These are phyloP conservation scores for Epinephelus awoara DNA, from an alignment of 2,797 vertebrate genomes.

Conservation along the genomic window DNA sequence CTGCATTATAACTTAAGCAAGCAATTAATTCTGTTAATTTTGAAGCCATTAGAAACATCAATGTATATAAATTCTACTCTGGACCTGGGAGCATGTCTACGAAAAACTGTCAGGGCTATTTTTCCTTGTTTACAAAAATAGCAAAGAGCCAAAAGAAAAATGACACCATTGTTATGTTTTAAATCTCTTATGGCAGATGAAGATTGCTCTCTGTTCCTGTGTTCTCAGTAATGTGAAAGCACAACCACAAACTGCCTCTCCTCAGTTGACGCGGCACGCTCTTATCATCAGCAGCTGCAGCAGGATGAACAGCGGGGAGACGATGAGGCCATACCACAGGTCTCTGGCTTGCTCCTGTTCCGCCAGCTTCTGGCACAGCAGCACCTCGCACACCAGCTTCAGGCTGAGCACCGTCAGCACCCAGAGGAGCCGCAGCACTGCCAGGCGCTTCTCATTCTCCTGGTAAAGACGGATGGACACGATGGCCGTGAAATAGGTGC, in stretches of 20 bases:
- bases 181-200: slow-evolving; percentile 66
- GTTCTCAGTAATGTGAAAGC: background rate
- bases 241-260: background rate
- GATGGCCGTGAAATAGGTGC: slow-evolving; percentile 98
- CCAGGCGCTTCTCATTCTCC: slow-evolving; percentile 96
- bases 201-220: slow-evolving; percentile 27
- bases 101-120: background rate
- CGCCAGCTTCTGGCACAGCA: slow-evolving; percentile 97
- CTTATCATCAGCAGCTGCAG: slow-evolving; percentile 98
- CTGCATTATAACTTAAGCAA: slow-evolving; percentile 2
- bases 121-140: background rate
- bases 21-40: background rate
- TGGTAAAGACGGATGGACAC: slow-evolving; percentile 98
- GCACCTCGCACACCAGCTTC: slow-evolving; percentile 98
- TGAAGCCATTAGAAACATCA: slow-evolving; percentile 4
- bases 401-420: slow-evolving; percentile 97
- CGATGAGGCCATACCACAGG: slow-evolving; percentile 95
- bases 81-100: background rate
- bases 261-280: slow-evolving; percentile 95
- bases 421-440: slow-evolving; percentile 96
- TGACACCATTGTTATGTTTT: slow-evolving; percentile 25
- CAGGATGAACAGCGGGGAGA: slow-evolving; percentile 96
- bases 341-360: slow-evolving; percentile 90
- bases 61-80: background rate
- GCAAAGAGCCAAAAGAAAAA: slow-evolving; percentile 34